Evolutionary conservation across 2,888 invertebrate species (phyloP).

Genomic region (Tetropium fuscum): DNA sequence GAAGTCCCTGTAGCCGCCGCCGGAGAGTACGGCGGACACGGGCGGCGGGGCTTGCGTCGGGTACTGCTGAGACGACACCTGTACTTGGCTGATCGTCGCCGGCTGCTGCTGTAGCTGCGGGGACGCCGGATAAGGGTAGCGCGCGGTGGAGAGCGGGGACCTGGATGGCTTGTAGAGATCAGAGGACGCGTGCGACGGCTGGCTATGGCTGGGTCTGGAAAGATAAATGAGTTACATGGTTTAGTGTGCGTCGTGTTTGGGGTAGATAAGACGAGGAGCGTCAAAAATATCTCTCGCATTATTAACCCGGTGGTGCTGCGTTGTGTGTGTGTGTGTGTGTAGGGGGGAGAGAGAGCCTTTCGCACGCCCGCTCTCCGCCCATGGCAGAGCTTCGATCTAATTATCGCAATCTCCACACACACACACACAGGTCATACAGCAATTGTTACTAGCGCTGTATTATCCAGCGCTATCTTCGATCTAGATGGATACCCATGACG

Average conservation of each 20-base stretch:
- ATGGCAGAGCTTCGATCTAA: too few species aligned
- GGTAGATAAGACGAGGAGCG: too few species aligned
- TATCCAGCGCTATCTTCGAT: constrained; percentile 16
- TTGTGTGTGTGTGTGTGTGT: too few species aligned
- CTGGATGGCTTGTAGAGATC: constrained; percentile 64
- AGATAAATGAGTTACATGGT: too few species aligned
- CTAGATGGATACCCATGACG: constrained; percentile 14
- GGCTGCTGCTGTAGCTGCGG: constrained; percentile 65
- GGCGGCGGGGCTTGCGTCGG: constrained; percentile 65
- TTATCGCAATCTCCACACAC: too few species aligned
- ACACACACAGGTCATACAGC: constrained; percentile 10
- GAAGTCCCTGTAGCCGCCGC: constrained; percentile 68
- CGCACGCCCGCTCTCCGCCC: too few species aligned
- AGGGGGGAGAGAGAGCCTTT: too few species aligned
- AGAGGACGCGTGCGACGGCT: constrained; percentile 49
- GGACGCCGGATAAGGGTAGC: constrained; percentile 67
- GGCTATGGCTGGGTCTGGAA: constrained; percentile 57
- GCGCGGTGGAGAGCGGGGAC: constrained; percentile 65
- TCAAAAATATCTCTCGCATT: too few species aligned
- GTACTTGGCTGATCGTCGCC: constrained; percentile 62
- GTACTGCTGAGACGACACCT: constrained; percentile 58
- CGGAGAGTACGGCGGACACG: constrained; percentile 57
- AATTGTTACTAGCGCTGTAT: constrained; percentile 17
- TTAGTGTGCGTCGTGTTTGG: too few species aligned
- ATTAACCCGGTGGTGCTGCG: too few species aligned